Evolutionary conservation across 2,113 vertebrate genomes (phyloP), one percentile per base, ranked within the genome.

Genomic region (Pituophis catenifer): DNA sequence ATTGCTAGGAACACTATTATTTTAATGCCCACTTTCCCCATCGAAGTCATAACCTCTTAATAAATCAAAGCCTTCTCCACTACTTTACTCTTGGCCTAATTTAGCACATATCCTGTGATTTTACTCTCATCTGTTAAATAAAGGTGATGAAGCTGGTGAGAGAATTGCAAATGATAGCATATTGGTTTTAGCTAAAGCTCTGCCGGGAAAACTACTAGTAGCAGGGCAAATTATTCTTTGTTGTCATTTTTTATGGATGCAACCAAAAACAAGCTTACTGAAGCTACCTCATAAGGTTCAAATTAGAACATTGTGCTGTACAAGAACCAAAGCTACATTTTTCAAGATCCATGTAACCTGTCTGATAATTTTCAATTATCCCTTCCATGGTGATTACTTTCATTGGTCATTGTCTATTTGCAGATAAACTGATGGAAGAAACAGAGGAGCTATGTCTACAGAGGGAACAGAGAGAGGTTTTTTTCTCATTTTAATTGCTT

Each of bases 391-490:
- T 55, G 88, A 93, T 54, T 81, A 19, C 90, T 94, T 94, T 94
- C 90, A 62, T 50, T 89, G 62, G 38, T 44, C 7, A 15, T 29
- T 91, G 85, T 96, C 33, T 95, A 88, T 93, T 96, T 97, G 86
- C 97, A 99, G 99, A 99, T 97, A 99, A 99, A 96, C 97, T 99
- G 94, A 99, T 99, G 99, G 99, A 99, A 89, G 99, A 99, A 97
- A 99, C 99, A 0, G 99, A 99, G 94, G 99, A 99, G 94, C 97
- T 99, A 2, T 99, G 98, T 91, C 98, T 99, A 38, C 99, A 99
- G 92, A 98, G 98, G 95, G 99, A 99, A 44, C 98, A 99, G 96
- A 98, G 98, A 96, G 99, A 99, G 98, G 99, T 99, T 94, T 95
- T 95, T 1, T 54, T 53, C 0, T 53, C 13, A 0, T 54, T 90